These are phyloP conservation scores for Erebia ligea DNA, from an alignment of 2,888 invertebrate species.

Conservation along the genomic window DNA sequence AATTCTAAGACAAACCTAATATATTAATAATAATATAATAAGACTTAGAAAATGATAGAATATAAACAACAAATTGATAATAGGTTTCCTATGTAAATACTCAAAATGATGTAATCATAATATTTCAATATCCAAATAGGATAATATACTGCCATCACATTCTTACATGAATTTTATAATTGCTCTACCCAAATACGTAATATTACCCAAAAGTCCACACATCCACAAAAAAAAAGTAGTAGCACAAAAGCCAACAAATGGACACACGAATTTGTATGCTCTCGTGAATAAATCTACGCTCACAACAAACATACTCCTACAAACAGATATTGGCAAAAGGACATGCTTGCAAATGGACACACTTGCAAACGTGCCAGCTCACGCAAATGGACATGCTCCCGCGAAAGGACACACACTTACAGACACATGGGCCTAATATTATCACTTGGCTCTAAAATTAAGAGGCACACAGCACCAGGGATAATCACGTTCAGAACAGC, in stretches of 20 bases:
- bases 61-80: background rate
- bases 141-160: background rate
- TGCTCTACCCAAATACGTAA: too few relatives aligned
- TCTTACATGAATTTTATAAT: too few relatives aligned
- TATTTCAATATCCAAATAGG: background rate
- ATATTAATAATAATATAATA: background rate
- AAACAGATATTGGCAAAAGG: too few relatives aligned
- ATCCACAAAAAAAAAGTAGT: background rate
- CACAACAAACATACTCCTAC: too few relatives aligned
- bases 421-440: background rate
- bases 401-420: background rate
- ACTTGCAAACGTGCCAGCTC: too few relatives aligned
- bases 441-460: constrained; percentile 15
- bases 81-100: background rate
- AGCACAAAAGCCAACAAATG: background rate
- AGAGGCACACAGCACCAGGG: constrained; percentile 33
- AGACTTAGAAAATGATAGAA: background rate
- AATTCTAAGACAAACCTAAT: background rate
- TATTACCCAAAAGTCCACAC: background rate
- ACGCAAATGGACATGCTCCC: too few relatives aligned
- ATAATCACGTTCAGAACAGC: constrained; percentile 76
- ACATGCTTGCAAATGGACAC: too few relatives aligned
- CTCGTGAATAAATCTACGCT: too few relatives aligned
- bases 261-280: too few relatives aligned
- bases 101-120: background rate